phyloP scores from a whole-genome alignment of 2,888 invertebrate species.

The Troides oblongomaculatus region DNA sequence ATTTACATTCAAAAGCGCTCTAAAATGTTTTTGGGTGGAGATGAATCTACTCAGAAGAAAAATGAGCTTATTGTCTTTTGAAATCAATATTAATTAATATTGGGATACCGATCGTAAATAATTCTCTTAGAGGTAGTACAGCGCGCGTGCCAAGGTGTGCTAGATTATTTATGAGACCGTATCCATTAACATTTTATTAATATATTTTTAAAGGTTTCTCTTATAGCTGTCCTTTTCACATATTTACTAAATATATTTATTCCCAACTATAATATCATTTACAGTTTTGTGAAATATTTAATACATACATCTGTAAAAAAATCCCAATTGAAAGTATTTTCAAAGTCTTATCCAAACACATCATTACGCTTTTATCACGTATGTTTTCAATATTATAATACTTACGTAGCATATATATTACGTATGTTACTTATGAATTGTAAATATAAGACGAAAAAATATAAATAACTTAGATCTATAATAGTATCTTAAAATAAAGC shows the following conservation, averaged over 20 bases:
- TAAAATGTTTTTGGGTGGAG: background rate
- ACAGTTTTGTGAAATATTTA: background rate
- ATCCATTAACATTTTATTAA: constrained; percentile 1
- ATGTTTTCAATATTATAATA: no score
- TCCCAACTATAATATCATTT: background rate
- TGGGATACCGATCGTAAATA: background rate
- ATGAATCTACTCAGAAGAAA: background rate
- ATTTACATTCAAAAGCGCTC: no score
- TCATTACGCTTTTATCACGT: no score
- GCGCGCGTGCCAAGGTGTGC: background rate
- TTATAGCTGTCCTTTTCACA: background rate
- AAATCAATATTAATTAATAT: constrained; percentile 1
- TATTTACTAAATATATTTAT: background rate
- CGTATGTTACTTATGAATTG: no score
- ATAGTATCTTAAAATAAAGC: no score
- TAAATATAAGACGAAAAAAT: no score
- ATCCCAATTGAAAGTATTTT: background rate
- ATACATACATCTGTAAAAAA: background rate
- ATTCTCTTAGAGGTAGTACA: background rate
- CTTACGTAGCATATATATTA: no score
- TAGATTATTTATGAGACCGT: constrained; percentile 2
- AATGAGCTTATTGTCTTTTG: background rate
- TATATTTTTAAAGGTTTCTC: background rate
- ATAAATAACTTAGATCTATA: no score
- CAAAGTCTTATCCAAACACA: no score